phyloP scores from a whole-genome alignment of 2,797 vertebrate species.

The Scolopax bukidnonensis region DNA sequence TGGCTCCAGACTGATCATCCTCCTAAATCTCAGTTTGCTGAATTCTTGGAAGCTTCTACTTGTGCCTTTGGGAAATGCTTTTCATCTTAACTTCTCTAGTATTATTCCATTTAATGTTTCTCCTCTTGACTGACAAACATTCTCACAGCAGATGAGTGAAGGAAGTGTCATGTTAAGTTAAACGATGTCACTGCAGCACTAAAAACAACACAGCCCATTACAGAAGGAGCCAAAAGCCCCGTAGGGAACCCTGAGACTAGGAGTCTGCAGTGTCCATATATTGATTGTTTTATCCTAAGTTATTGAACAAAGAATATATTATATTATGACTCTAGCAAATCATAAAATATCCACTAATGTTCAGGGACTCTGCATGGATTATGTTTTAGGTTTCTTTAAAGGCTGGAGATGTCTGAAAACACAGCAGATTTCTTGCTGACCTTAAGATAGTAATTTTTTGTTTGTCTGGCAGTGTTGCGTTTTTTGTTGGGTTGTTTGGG shows the following conservation, averaged over 20 bases:
- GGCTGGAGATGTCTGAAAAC: neutral
- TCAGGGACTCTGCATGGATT: neutral
- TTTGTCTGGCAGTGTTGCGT: neutral
- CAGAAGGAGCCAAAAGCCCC: slow-evolving; percentile 27
- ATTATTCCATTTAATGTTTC: slow-evolving; percentile 42
- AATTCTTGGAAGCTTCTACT: neutral
- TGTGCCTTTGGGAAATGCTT: neutral
- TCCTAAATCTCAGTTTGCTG: neutral
- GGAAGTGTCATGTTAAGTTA: slow-evolving; percentile 42
- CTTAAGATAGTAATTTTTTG: neutral
- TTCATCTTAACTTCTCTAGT: neutral
- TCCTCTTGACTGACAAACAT: neutral
- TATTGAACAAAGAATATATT: slow-evolving; percentile 57
- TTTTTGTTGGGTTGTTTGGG: too few species aligned
- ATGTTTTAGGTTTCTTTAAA: slow-evolving; percentile 45
- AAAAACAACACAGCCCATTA: slow-evolving; percentile 28
- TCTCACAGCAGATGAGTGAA: neutral
- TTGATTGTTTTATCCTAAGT: slow-evolving; percentile 59
- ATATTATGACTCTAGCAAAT: slow-evolving; percentile 26
- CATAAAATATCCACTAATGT: slow-evolving; percentile 28
- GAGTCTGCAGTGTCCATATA: neutral
- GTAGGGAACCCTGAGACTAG: neutral
- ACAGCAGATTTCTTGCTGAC: neutral
- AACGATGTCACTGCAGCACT: slow-evolving; percentile 7
- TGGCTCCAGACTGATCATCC: neutral